Conservation (phyloP, 1,140 invertebrate genomes). For the Drosophila cardini region DNA sequence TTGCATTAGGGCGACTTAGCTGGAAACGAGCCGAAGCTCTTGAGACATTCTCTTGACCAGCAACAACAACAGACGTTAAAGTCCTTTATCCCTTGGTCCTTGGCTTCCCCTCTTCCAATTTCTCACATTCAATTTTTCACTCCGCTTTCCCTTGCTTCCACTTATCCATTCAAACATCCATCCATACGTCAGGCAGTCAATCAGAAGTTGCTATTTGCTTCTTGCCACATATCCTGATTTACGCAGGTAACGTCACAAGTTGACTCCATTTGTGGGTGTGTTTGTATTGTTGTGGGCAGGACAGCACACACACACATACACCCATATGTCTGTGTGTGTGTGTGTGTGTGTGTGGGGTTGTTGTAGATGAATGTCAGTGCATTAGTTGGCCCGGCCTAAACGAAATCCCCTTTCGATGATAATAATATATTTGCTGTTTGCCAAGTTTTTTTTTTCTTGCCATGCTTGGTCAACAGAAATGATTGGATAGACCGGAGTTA, state of each 20-base stretch:
- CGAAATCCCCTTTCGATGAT: conserved; percentile 41
- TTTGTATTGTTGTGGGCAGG: conserved; percentile 69
- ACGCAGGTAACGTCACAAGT: conserved; percentile 64
- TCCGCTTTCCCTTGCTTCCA: neutral
- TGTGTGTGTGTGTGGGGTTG: conserved; percentile 28
- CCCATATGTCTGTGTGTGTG: neutral
- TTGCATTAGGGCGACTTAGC: conserved; percentile 54
- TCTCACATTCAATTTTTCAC: too few species aligned
- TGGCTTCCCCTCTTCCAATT: neutral
- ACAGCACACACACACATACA: conserved; percentile 31
- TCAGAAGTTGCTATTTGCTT: conserved; percentile 51
- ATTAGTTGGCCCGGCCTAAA: conserved; percentile 40
- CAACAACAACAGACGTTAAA: conserved; percentile 7
- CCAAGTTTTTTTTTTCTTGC: conserved; percentile 29
- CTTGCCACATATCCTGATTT: conserved; percentile 72
- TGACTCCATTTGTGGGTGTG: conserved; percentile 50
- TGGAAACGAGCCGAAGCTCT: conserved; percentile 17
- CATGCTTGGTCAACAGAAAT: conserved; percentile 54
- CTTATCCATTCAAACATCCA: conserved; percentile 13
- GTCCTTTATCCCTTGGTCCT: neutral
- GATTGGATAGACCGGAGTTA: conserved; percentile 48
- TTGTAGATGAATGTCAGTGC: conserved; percentile 38
- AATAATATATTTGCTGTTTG: conserved; percentile 43
- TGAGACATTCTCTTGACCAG: conserved; percentile 65
- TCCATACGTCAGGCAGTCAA: conserved; percentile 68